A percentile compares a stretch with the other conserved stretches of the same genome.
Conservation (phyloP, 2,888 invertebrate genomes). For the Stenolophus ochropezus region DNA sequence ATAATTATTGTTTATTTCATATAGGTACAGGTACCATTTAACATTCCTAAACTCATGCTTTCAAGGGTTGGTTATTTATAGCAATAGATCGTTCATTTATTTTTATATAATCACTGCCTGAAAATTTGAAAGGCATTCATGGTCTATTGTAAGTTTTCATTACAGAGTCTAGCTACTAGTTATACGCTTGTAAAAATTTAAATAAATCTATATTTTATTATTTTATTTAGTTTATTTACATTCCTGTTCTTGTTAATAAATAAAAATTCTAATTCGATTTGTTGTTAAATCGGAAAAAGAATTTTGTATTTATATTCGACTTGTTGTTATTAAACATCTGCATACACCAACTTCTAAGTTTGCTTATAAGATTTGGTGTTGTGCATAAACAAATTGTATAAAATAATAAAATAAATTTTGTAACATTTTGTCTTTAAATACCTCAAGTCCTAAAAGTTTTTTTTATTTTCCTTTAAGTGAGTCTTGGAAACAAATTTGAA, state of each 20-base stretch:
- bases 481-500: slow-evolving; percentile 2
- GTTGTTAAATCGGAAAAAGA: slow-evolving; percentile 51
- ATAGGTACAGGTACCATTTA: slow-evolving; percentile 60
- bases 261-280: slow-evolving; percentile 55
- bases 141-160: slow-evolving; percentile 15
- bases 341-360: slow-evolving; percentile 45
- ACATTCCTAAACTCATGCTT: slow-evolving; percentile 63
- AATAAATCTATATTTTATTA: slow-evolving; percentile 57
- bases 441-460: background rate
- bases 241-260: slow-evolving; percentile 44
- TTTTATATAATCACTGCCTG: slow-evolving; percentile 40
- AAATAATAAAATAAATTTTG: slow-evolving; percentile 58
- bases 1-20: slow-evolving; percentile 66
- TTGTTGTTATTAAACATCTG: slow-evolving; percentile 36
- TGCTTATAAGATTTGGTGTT: slow-evolving; percentile 55
- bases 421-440: slow-evolving; percentile 20
- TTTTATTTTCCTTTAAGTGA: background rate
- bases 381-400: slow-evolving; percentile 42
- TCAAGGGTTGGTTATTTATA: slow-evolving; percentile 65
- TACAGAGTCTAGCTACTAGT: slow-evolving; percentile 16
- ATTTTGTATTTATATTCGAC: slow-evolving; percentile 22
- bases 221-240: slow-evolving; percentile 53
- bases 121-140: slow-evolving; percentile 24
- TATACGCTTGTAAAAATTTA: slow-evolving; percentile 47
- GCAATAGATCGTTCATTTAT: slow-evolving; percentile 44